Percentiles rank a stretch among this genome's conserved stretches.
phyloP scores from a whole-genome alignment of 2,113 vertebrate species.

The Nycticebus coucang region DNA sequence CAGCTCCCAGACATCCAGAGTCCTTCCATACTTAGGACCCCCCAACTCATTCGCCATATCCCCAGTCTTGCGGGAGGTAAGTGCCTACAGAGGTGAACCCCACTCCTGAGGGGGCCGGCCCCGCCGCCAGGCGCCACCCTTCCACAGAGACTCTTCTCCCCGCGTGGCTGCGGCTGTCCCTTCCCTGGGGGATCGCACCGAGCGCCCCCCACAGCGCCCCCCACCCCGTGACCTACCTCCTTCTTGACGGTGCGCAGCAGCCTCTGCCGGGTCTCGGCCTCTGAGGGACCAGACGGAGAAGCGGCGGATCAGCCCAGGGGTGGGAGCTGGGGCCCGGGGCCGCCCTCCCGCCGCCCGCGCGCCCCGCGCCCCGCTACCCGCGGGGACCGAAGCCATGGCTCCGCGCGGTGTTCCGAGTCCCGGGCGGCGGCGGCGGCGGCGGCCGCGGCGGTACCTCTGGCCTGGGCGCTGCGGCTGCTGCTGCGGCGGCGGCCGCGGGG shows the following conservation, averaged over 20 bases:
- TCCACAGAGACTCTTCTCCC: no score
- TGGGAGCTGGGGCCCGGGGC: background rate
- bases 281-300: conserved; percentile 82
- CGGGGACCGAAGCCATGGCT: conserved; percentile 64
- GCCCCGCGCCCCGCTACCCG: conserved; percentile 50
- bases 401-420: background rate
- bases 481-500: no score
- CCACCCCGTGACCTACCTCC: no score
- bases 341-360: background rate
- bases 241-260: no score
- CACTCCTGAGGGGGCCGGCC: background rate
- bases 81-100: background rate
- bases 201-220: no score
- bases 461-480: background rate
- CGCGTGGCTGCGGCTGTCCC: background rate
- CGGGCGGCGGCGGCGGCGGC: background rate
- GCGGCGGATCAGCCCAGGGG: background rate
- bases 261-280: conserved; percentile 93
- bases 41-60: background rate
- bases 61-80: background rate
- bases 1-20: background rate
- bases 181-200: no score
- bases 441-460: background rate
- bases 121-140: background rate
- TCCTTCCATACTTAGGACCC: background rate